These are phyloP conservation scores for Salvelinus sp. DNA, from an alignment of 2,113 vertebrate species.

Conservation along the genomic window DNA sequence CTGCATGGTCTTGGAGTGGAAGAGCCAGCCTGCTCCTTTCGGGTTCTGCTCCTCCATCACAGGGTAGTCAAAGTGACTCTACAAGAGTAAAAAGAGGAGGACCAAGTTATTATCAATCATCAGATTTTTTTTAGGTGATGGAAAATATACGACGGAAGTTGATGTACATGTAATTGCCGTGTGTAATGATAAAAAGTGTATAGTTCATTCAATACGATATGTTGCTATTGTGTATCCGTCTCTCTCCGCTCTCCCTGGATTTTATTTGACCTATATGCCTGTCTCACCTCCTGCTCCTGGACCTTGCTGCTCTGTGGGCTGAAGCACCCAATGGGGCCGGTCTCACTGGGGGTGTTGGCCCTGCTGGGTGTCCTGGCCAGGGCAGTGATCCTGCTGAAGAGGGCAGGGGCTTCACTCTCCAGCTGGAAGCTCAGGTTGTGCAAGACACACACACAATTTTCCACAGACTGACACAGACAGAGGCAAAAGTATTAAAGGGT, in stretches of 20 bases:
- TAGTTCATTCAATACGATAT: not conserved
- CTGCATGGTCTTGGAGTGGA: conserved; percentile 87
- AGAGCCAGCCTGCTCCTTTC: conserved; percentile 81
- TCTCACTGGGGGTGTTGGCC: conserved; percentile 57
- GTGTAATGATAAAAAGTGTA: not conserved
- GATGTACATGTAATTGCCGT: not conserved
- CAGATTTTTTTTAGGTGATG: not conserved
- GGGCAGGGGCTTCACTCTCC: conserved; percentile 83
- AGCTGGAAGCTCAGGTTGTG: conserved; percentile 97
- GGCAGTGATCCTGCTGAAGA: conserved; percentile 81
- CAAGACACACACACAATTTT: conserved; percentile 91
- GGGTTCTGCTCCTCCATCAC: conserved; percentile 84
- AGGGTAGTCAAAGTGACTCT: conserved; percentile 78
- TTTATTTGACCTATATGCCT: not conserved
- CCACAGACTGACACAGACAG: conserved; percentile 77
- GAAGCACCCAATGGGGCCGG: conserved; percentile 84
- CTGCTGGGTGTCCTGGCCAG: conserved; percentile 49
- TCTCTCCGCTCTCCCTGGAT: not conserved
- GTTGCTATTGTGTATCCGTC: not conserved
- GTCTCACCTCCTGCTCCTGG: conserved; percentile 58
- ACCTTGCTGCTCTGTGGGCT: conserved; percentile 81
- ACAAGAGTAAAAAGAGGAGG: conserved; percentile 9
- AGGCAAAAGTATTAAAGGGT: conserved; percentile 1
- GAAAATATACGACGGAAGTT: not conserved
- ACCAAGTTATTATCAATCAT: too few species aligned